Conservation (phyloP, 2,797 vertebrate genomes). For the Sebastes steindachneri region DNA sequence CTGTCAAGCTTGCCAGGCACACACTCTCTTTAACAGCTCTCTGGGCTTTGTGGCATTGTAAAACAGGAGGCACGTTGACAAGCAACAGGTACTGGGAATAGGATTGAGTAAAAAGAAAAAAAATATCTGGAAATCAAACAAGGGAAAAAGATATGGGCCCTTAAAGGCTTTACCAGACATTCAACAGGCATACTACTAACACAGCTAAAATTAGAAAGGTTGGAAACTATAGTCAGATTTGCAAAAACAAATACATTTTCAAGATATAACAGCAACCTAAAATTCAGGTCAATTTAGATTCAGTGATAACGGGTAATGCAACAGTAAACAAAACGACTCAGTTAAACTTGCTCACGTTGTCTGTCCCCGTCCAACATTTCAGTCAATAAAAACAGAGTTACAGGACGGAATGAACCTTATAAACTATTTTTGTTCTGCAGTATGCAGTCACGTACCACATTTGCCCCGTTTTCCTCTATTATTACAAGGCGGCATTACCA, state of each 20-base stretch:
- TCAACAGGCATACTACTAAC: background rate
- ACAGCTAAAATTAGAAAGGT: background rate
- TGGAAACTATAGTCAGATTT: background rate
- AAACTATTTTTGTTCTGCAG: background rate
- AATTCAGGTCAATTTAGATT: background rate
- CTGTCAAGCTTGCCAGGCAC: constrained; percentile 32
- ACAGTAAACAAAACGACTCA: background rate
- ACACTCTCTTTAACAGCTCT: constrained; percentile 44
- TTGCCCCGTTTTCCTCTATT: background rate
- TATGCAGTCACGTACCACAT: background rate
- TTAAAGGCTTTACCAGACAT: background rate
- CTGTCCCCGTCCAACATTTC: background rate
- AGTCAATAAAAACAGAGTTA: background rate
- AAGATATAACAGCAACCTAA: background rate
- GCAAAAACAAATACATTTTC: background rate
- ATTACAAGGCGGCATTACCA: background rate
- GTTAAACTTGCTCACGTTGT: background rate
- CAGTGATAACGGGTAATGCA: background rate
- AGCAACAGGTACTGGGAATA: constrained; percentile 45
- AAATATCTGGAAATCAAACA: background rate
- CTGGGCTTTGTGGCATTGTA: constrained; percentile 26
- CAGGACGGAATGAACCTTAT: background rate
- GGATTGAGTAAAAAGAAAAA: background rate
- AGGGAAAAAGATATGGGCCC: background rate
- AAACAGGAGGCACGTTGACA: constrained; percentile 40